Evolutionary conservation across 2,797 vertebrate species (phyloP).

Genomic region (Uromys caudimaculatus): DNA sequence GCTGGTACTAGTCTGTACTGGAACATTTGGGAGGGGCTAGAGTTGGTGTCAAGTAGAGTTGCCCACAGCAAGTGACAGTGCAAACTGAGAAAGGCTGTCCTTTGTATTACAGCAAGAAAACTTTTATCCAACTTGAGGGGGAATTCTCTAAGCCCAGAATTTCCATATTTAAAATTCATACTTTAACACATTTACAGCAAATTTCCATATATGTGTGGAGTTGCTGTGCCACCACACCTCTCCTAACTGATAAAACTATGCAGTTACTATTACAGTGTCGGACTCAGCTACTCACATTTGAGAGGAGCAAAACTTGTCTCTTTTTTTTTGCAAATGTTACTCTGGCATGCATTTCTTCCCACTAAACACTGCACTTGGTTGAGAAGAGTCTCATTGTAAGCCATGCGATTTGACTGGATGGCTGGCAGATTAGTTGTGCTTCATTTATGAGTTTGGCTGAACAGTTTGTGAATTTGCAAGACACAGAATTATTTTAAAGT

Average conservation of each 20-base stretch:
- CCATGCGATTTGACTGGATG: slow-evolving; percentile 43
- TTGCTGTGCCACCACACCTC: neutral
- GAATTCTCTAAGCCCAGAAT: slow-evolving; percentile 25
- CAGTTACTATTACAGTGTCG: neutral
- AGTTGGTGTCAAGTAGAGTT: slow-evolving; percentile 5
- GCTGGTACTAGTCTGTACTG: too few species aligned
- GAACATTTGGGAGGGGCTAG: neutral
- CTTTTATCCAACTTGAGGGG: neutral
- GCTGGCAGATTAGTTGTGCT: slow-evolving; percentile 48
- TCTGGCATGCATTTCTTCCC: slow-evolving; percentile 53
- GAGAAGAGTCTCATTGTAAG: slow-evolving; percentile 58
- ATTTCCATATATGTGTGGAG: slow-evolving; percentile 44
- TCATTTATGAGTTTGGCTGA: slow-evolving; percentile 53
- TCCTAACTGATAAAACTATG: slow-evolving; percentile 35
- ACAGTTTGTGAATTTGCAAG: slow-evolving; percentile 39
- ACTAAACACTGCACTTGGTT: slow-evolving; percentile 65
- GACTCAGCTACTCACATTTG: neutral
- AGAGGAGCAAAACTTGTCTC: neutral
- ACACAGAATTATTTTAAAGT: slow-evolving; percentile 50
- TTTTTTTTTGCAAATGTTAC: neutral
- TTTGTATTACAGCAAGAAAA: slow-evolving; percentile 23
- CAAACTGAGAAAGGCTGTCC: slow-evolving; percentile 21
- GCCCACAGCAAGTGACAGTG: neutral
- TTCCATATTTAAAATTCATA: slow-evolving; percentile 63
- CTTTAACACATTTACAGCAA: slow-evolving; percentile 23